Base-by-base conservation (phyloP, 2,797 vertebrate species). In the Avahi laniger region DNA sequence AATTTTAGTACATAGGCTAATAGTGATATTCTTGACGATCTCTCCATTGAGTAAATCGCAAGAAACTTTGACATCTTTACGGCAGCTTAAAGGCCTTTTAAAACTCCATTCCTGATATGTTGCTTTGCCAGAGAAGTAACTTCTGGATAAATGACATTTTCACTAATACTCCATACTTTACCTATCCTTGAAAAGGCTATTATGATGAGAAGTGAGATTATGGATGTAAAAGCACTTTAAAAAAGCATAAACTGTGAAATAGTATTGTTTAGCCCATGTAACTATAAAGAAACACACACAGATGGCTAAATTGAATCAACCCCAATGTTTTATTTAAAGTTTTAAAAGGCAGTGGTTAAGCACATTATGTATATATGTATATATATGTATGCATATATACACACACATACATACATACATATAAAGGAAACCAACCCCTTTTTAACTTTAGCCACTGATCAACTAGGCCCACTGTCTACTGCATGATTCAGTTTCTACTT, bases 271-370 rank as follows among this genome's bases (percentile, higher is more conserved):
- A 79, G 38, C 89, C 70, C 86, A 54, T 1, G 12, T 43, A 75
- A 33, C 79, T 91, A 92, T 54, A 97, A 98, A 98, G 90, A 98
- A 97, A 96, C 89, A 97, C 97, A 92, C 97, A 95, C 84, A 92
- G 79, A 95, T 96, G 95, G 85, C 98, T 96, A 96, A 93, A 94
- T 97, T 96, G 41, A 98, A 97, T 97, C 97, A 97, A 97, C 98
- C 96, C 98, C 98, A 97, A 97, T 84, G 89, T 97, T 98, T 98
- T 98, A 98, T 98, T 97, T 94, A 83, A 96, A 97, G 96, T 98
- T 93, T 98, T 98, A 98, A 98, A 97, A 98, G 97, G 97, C 97
- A 98, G 97, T 97, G 97, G 97, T 98, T 97, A 89, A 97, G 98
- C 98, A 96, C 89, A 97, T 97, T 90, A 93, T 93, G 91, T 97